phyloP scores from a whole-genome alignment of 2,797 vertebrate species.

The Platyrinchus mystaceus region DNA sequence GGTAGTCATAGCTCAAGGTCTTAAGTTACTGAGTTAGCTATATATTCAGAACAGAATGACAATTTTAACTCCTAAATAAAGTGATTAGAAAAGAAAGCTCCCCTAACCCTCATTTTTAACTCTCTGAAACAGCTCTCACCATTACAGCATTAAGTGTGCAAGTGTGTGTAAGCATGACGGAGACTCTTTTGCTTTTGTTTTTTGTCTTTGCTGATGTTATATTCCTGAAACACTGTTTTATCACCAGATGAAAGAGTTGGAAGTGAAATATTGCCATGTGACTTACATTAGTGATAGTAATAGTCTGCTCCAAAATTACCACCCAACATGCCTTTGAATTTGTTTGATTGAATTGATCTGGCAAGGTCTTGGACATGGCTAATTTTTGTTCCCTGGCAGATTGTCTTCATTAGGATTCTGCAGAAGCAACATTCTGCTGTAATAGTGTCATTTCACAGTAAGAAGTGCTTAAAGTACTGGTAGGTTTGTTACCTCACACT shows the following conservation, averaged over 20 bases:
- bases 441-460: background rate
- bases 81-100: background rate
- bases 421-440: background rate
- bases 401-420: conserved; percentile 30
- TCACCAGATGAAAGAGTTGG: conserved; percentile 45
- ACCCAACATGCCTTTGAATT: conserved; percentile 53
- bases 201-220: conserved; percentile 18
- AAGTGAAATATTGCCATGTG: conserved; percentile 36
- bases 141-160: background rate
- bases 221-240: conserved; percentile 15
- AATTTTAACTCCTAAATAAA: conserved; percentile 18
- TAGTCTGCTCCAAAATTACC: conserved; percentile 47
- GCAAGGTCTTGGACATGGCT: conserved; percentile 5
- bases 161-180: background rate
- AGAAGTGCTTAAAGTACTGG: background rate
- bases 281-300: conserved; percentile 61
- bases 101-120: background rate
- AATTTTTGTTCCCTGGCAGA: conserved; percentile 44
- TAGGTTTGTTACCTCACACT: background rate
- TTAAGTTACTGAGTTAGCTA: conserved; percentile 28
- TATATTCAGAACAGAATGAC: background rate
- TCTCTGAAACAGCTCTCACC: background rate
- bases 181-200: conserved; percentile 12
- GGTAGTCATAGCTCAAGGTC: background rate
- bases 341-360: conserved; percentile 7